Base-by-base conservation (phyloP, 30 jellyfish, hydroid and myxozoan species). In the Morbakka virulenta region DNA sequence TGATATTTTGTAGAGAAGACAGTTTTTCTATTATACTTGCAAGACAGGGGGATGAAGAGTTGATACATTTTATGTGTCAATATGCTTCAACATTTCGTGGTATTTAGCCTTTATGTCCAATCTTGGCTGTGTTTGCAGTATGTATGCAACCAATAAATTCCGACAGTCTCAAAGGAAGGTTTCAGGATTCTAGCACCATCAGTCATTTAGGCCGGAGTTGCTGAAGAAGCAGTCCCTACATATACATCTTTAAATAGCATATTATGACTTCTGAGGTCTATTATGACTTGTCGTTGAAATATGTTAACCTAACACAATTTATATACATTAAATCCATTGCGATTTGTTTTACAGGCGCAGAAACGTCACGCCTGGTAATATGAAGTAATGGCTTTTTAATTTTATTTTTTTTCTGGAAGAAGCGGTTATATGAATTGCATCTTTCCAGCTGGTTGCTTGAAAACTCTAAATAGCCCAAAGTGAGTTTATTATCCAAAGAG, bases 181-280 rank as follows among this genome's bases (percentile, higher is more conserved):
- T 41, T 28, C 66, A 20, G 25, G 6, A 22, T 26, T 64, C 11
- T 21, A 9, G 80, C 32, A 26, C 71, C 77, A 2, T 36, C 76
- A 14, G 24, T 52, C 67, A 69, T 35, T 34, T 79, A 83, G 4
- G 21, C n/a, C n/a, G n/a, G n/a, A n/a, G n/a, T n/a, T n/a, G n/a
- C n/a, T n/a, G n/a, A n/a, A n/a, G n/a, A n/a, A n/a, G 74, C 79
- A 6, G 68, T 68, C 28, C 91, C 91, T 47, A 79, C 6, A 50
- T 79, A 67, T 6, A 79, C 28, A 21, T 47, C 24, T 13, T 47
- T 22, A 22, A 79, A 32, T 6, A 76, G 85, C 11, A 53, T 84
- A 24, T 35, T 51, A 29, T 28, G 70, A 9, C 17, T 6, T 35
- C 20, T 22, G 33, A n/a, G 26, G 29, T 32, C 67, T 2, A 75